Evolutionary conservation across 2,797 vertebrate species (phyloP), one percentile per base, ranked within the genome.

Genomic region (Halcyon chelicuti): DNA sequence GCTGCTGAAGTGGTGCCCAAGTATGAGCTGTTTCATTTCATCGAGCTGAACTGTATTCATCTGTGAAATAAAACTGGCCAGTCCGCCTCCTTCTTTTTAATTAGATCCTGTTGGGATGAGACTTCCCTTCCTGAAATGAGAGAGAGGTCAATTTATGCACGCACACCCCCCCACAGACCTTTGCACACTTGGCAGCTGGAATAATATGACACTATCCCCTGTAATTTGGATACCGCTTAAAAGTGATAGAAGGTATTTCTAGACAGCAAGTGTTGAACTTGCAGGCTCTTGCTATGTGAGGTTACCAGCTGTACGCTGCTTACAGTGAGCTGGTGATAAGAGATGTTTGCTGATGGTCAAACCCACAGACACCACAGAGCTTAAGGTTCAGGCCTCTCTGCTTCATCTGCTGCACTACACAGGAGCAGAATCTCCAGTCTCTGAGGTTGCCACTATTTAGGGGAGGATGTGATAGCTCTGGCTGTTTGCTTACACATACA

Each of bases 91-190:
- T 89, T 1, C 72, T 78, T 91, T 66, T 79, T 92, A 94, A 95
- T 95, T 91, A 84, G 65, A 72, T 83, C 60, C 65, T 89, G 29
- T 49, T 77, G 61, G 21, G 68, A 78, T 91, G 88, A 93, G 74
- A 62, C 66, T 60, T 81, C 66, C 67, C 33, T 90, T 90, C 35
- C 70, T 90, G 92, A 91, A 93, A 77, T 58, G 61, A 78, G 75
- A 67, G 67, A 57, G 39, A 82, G 88, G 72, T 82, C 77, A 65
- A 74, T 37, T 74, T 86, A 29, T 25, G 25, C 47, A 49, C 47
- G 46, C 15, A 8, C 62, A 7, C 13, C 25, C 12, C 5, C 19
- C 40, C 68, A 21, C n/a, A 15, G 76, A 52, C 55, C 62, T 93
- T 62, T 73, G 66, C 63, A n/a, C 17, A 0, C 52, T 88, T 68